phyloP scores from a whole-genome alignment of 2,797 vertebrate species.

The Alouatta caraya region DNA sequence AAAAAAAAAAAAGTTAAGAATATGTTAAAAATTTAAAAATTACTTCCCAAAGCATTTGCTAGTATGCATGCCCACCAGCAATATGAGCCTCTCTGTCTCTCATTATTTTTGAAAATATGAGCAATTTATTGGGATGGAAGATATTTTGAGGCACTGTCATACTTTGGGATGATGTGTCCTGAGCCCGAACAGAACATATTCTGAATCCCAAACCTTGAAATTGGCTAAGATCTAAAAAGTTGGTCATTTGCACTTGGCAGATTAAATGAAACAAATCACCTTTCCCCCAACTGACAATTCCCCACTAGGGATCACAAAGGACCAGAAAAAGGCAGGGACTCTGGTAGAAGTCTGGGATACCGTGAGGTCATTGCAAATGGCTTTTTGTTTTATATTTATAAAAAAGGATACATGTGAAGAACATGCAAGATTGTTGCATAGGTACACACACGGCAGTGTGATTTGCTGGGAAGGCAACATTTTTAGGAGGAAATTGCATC shows the following conservation, averaged over 20 bases:
- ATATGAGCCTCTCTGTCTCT: too few species aligned
- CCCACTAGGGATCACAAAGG: neutral
- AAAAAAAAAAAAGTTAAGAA: too few species aligned
- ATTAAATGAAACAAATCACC: neutral
- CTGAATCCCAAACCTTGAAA: neutral
- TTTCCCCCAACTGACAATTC: neutral
- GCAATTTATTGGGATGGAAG: neutral
- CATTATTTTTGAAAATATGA: neutral
- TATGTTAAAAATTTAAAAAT: neutral
- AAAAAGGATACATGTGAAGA: too few species aligned
- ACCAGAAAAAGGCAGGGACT: neutral
- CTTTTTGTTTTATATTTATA: neutral
- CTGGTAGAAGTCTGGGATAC: neutral
- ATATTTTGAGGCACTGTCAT: neutral
- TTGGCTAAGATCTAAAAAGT: neutral
- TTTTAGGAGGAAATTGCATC: neutral
- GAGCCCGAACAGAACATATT: neutral
- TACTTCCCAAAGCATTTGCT: neutral
- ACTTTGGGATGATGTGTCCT: neutral
- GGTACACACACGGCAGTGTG: too few species aligned
- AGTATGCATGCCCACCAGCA: neutral
- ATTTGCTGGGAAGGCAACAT: too few species aligned
- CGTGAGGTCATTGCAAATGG: neutral
- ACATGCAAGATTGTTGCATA: too few species aligned
- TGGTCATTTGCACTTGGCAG: neutral